Evolutionary conservation across 2,888 invertebrate species (phyloP), one percentile per base, ranked within the genome.

Genomic region (Euproctis similis): DNA sequence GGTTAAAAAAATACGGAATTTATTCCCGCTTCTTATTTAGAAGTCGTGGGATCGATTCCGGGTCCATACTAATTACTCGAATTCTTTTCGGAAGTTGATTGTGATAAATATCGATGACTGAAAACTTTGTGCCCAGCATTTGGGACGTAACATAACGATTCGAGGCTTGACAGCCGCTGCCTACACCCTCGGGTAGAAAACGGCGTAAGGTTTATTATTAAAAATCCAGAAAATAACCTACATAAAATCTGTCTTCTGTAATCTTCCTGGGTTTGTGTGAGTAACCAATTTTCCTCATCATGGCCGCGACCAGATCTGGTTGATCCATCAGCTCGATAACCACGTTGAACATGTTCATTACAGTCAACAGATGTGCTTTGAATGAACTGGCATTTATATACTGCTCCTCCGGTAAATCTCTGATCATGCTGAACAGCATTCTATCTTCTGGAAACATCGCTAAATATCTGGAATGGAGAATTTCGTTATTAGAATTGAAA

Each of bases 231-330:
- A 23, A 2, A 23, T 4, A 12, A 17, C 70, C 71, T 51, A 84
- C 84, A 29, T 60, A 47, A 49, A 78, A 85, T 34, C 80, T 60
- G 37, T 59, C 46, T 33, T 73, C 56, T 21, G 68, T 55, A 21
- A 85, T 66, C 25, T 66, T 58, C 42, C 82, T 62, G 28, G 52
- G 65, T 6, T 50, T 49, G 31, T 85, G 84, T 1, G 75, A 73
- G 11, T 76, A 73, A 9, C 84, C 84, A 0, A 85, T 37, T 38
- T 80, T 84, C 34, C 58, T 60, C 77, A 81, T 78, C 68, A 84
- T 68, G 4, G 68, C 81, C 0, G 65, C 68, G 1, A 80, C 81
- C 1, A 82, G 45, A 28, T 78, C 80, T 0, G 85, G 82, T 38
- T 81, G 70, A 46, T 80, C 55, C 5, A 85, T 61, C 49, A 71